Conservation (phyloP, 2,113 vertebrate genomes). For the Esox niger region DNA sequence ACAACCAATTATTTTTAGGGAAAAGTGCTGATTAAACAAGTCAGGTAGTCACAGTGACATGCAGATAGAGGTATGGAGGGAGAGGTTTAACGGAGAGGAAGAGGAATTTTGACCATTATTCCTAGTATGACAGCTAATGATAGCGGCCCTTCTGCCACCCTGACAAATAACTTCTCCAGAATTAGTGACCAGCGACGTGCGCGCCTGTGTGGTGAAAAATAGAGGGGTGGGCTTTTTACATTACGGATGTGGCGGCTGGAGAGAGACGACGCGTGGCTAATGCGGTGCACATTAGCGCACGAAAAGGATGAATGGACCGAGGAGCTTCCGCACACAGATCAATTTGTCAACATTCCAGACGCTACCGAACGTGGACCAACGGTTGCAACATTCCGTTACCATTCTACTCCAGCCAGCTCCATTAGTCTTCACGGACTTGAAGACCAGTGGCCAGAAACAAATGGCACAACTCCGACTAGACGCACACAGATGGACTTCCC, state of each 20-base stretch:
- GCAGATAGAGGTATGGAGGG: slow-evolving; percentile 25
- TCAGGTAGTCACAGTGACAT: slow-evolving; percentile 63
- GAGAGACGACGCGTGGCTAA: slow-evolving; percentile 69
- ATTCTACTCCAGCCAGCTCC: slow-evolving; percentile 60
- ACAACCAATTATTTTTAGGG: slow-evolving; percentile 68
- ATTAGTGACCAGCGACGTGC: slow-evolving; percentile 13
- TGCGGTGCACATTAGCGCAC: slow-evolving; percentile 30
- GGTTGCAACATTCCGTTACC: slow-evolving; percentile 34
- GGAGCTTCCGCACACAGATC: slow-evolving; percentile 69
- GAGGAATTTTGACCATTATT: slow-evolving; percentile 1
- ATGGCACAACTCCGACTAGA: slow-evolving; percentile 55
- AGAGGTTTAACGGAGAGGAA: slow-evolving; percentile 11
- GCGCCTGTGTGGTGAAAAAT: neutral
- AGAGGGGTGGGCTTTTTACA: neutral
- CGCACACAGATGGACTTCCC: slow-evolving; percentile 61
- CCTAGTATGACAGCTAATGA: slow-evolving; percentile 37
- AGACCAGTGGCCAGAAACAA: slow-evolving; percentile 56
- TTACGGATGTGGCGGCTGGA: neutral
- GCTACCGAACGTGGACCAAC: too few relatives aligned
- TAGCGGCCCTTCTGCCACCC: slow-evolving; percentile 33
- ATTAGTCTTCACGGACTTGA: too few relatives aligned
- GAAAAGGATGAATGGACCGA: slow-evolving; percentile 67
- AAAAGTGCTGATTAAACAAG: slow-evolving; percentile 73
- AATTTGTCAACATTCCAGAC: slow-evolving; percentile 70
- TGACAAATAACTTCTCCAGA: slow-evolving; percentile 36